Conservation (phyloP, 2,797 vertebrate species). For the Trichosurus vulpecula region DNA sequence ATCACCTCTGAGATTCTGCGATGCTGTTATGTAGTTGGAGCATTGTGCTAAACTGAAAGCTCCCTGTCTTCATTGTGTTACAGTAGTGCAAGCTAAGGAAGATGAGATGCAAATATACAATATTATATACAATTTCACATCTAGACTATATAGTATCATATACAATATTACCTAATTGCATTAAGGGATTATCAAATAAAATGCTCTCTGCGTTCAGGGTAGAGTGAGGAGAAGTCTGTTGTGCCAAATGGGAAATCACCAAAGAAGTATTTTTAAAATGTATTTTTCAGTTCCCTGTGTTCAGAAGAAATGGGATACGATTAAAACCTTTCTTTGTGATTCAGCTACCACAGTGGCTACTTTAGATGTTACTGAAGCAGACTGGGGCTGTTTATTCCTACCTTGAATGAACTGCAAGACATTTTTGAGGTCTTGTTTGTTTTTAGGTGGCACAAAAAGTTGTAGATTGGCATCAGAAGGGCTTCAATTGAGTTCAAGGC, state of each 20-base stretch:
- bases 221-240: not conserved
- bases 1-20: not conserved
- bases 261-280: not conserved
- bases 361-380: not conserved
- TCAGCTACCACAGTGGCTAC: not conserved
- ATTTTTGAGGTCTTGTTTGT: not conserved
- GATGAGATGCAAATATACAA: not conserved
- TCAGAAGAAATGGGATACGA: not conserved
- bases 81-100: not conserved
- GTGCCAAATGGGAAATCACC: not conserved
- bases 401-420: not conserved
- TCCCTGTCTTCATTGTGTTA: not conserved
- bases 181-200: not conserved
- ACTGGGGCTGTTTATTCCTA: not conserved
- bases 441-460: not conserved
- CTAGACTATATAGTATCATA: no score
- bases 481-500: not conserved
- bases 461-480: no score
- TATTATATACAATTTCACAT: no score
- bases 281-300: not conserved
- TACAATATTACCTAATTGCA: not conserved
- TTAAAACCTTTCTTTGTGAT: not conserved
- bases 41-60: not conserved
- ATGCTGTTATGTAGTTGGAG: not conserved
- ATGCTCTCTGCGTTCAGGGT: not conserved